Conservation (phyloP, 1,140 invertebrate genomes). For the Radopholus similis region DNA sequence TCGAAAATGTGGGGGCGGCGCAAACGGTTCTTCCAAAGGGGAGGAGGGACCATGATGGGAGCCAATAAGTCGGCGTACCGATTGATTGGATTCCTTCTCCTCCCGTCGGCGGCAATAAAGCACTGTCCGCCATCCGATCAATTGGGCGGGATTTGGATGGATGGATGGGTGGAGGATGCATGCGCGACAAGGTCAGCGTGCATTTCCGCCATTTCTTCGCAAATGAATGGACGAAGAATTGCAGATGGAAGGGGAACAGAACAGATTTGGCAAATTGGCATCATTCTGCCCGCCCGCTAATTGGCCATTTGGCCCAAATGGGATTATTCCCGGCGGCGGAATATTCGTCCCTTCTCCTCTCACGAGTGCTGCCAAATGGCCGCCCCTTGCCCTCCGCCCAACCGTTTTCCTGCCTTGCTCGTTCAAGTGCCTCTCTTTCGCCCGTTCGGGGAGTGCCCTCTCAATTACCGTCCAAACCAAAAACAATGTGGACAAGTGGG, state of each 20-base stretch:
- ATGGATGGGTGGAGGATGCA: neutral
- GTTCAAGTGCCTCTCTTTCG: neutral
- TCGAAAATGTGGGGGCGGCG: neutral
- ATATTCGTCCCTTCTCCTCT: neutral
- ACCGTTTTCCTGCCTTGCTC: neutral
- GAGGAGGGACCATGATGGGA: neutral
- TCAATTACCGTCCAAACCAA: neutral
- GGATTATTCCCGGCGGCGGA: conserved; percentile 6
- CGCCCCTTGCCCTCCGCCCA: neutral
- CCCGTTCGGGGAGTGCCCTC: neutral
- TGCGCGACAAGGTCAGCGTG: neutral
- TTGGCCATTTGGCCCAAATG: neutral
- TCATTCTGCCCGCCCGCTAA: neutral
- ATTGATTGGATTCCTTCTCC: neutral
- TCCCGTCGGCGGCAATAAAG: neutral
- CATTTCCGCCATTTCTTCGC: neutral
- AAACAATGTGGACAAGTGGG: neutral
- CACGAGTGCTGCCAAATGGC: conserved; percentile 3
- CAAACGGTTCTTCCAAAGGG: neutral
- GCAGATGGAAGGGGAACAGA: neutral
- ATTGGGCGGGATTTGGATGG: neutral
- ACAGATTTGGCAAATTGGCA: conserved; percentile 4
- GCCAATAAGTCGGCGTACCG: neutral
- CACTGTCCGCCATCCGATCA: neutral
- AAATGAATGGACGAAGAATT: neutral